phyloP scores from a whole-genome alignment of 2,888 invertebrate species.

The Drosophila mercatorum region DNA sequence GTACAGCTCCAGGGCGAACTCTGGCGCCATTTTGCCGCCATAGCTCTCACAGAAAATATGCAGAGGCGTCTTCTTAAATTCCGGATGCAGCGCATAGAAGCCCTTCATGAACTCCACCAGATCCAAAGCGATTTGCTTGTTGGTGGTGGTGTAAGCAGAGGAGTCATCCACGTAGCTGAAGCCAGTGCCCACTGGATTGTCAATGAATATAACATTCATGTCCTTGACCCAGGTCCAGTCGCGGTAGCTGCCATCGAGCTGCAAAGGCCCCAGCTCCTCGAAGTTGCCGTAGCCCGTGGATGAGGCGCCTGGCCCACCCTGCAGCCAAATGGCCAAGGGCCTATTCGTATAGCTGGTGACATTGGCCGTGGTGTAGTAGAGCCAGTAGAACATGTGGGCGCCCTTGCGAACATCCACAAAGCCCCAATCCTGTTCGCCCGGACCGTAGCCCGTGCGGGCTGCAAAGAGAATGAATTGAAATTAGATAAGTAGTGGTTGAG shows the following conservation, averaged over 20 bases:
- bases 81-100: constrained; percentile 88
- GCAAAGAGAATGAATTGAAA: not conserved
- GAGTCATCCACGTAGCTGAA: constrained; percentile 91
- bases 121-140: constrained; percentile 90
- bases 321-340: constrained; percentile 94
- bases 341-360: constrained; percentile 87
- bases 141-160: constrained; percentile 86
- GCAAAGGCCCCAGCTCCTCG: constrained; percentile 91
- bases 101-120: constrained; percentile 89
- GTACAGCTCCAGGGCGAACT: constrained; percentile 88
- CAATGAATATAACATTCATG: constrained; percentile 94
- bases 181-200: constrained; percentile 95
- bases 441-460: constrained; percentile 86
- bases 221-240: constrained; percentile 91
- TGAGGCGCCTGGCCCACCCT: constrained; percentile 94
- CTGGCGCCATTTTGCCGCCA: constrained; percentile 96
- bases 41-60: constrained; percentile 96
- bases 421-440: constrained; percentile 90
- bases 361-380: constrained; percentile 90
- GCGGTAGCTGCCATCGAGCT: constrained; percentile 88
- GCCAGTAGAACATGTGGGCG: constrained; percentile 95
- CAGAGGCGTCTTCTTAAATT: constrained; percentile 90
- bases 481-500: not conserved
- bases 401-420: constrained; percentile 90
- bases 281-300: constrained; percentile 95